Evolutionary conservation across 2,113 vertebrate genomes (phyloP).

Genomic region (Hyperoodon ampullatus): DNA sequence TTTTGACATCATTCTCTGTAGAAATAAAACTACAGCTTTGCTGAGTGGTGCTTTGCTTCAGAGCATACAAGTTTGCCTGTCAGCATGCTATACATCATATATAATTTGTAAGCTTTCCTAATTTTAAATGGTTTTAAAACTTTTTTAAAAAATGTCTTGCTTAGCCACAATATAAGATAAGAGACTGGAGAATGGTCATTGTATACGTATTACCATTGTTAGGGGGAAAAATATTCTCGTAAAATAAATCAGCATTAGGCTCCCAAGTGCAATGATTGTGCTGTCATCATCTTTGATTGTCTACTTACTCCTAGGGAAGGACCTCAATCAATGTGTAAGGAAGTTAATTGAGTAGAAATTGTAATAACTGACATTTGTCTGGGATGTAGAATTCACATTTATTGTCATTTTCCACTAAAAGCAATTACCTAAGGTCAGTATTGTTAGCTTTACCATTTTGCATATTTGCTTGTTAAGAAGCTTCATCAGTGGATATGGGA

Average conservation of each 20-base stretch:
- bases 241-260: constrained; percentile 7
- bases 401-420: neutral
- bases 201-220: neutral
- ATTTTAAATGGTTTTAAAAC: neutral
- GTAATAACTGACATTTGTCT: neutral
- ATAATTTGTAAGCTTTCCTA: neutral
- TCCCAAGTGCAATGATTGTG: neutral
- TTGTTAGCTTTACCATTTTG: neutral
- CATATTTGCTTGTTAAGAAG: neutral
- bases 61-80: neutral
- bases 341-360: neutral
- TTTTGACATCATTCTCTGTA: constrained; percentile 1
- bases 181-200: neutral
- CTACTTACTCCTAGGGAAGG: neutral
- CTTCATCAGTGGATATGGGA: neutral
- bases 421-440: neutral
- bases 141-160: neutral
- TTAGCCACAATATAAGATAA: neutral
- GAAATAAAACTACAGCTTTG: constrained; percentile 20
- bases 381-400: neutral
- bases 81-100: neutral
- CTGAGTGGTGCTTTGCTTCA: neutral
- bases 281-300: neutral
- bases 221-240: neutral
- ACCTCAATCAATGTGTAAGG: neutral